Base-by-base conservation (phyloP, 2,888 invertebrate species). In the Xanthorhoe designata region DNA sequence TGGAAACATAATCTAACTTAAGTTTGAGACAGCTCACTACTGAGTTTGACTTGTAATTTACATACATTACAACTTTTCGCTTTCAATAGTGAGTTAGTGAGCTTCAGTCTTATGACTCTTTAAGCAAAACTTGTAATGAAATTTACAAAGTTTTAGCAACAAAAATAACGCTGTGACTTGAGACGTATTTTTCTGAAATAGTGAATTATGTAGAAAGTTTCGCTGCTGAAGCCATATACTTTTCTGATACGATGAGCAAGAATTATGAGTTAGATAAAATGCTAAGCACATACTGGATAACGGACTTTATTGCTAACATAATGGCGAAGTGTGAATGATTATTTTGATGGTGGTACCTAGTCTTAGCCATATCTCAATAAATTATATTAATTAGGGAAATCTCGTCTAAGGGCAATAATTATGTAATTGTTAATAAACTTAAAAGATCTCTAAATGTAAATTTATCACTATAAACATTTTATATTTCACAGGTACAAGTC, bases 51-150 rank as follows among this genome's bases (percentile, higher is more conserved):
- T 75, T 71, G 75, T 78, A 77, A 81, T 82, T 81, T 82, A 74
- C 81, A 80, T 81, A 77, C 72, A 82, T 79, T 80, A 74, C 68
- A 72, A 79, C 73, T 80, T 80, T 80, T 78, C 73, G 73, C 71
- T 72, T 72, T 75, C 74, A 75, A 75, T 74, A 75, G 72, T 70
- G 66, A 69, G 61, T 69, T 73, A 72, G 52, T 71, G 70, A 68
- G 60, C 49, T 53, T 59, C 51, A 56, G 47, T 56, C 55, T 24
- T 53, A 60, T 32, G 64, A 67, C 66, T 66, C 61, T 65, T 72
- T 71, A 64, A 67, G 52, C 42, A 54, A 61, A 71, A 75, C 64
- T 73, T 70, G 62, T 70, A 71, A 72, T 73, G 62, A 73, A 73
- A 69, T 73, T 72, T 55, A 51, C 59, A 8, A 69, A 74, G 73